Conservation (phyloP, 2,888 invertebrate genomes). For the Sarcophaga subvicina region DNA sequence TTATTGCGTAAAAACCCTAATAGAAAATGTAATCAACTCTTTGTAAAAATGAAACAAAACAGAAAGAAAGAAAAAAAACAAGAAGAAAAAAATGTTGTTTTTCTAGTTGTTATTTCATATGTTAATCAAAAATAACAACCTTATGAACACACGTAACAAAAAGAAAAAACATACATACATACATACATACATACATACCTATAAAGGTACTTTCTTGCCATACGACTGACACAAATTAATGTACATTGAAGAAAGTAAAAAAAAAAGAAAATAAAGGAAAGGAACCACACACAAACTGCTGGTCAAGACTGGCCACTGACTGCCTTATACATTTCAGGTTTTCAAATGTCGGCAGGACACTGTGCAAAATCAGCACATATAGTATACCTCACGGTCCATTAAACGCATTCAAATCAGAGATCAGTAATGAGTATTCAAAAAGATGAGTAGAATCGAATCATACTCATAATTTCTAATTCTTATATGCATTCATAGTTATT, state of each 20-base stretch:
- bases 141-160: slow-evolving; percentile 3
- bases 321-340: neutral
- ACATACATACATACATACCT: neutral
- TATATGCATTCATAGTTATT: too few relatives aligned
- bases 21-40: slow-evolving; percentile 72
- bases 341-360: too few relatives aligned
- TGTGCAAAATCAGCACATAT: too few relatives aligned
- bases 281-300: neutral
- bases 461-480: too few relatives aligned
- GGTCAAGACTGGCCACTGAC: neutral
- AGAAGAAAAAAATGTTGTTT: neutral
- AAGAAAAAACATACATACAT: neutral
- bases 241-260: neutral
- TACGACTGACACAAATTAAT: slow-evolving; percentile 21
- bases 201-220: neutral
- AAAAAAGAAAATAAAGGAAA: neutral
- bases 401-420: too few relatives aligned
- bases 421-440: too few relatives aligned
- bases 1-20: slow-evolving; percentile 78
- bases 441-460: too few relatives aligned
- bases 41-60: slow-evolving; percentile 22
- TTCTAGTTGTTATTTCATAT: slow-evolving; percentile 39
- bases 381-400: too few relatives aligned
- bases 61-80: too few relatives aligned
- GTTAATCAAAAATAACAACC: slow-evolving; percentile 58